Conservation (phyloP, 2,797 vertebrate species). For the Ataeniobius toweri region DNA sequence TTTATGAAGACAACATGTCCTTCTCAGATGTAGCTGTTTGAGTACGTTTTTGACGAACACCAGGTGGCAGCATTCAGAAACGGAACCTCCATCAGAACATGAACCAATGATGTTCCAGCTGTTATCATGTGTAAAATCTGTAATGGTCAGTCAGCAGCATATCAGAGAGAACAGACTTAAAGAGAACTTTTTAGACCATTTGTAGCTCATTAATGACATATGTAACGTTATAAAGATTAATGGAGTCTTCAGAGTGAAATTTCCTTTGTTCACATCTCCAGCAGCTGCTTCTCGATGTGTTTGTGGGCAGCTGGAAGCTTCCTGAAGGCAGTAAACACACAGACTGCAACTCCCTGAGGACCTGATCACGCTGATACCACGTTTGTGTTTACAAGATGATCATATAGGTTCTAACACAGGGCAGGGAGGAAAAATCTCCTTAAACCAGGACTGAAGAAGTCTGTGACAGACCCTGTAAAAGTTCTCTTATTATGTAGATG, state of each 20-base stretch:
- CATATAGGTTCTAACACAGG: background rate
- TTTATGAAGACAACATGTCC: background rate
- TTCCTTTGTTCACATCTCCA: background rate
- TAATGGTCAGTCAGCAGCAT: background rate
- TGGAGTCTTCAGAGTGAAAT: background rate
- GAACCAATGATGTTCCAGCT: background rate
- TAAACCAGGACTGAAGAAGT: background rate
- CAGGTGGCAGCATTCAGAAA: slow-evolving; percentile 2
- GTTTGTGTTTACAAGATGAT: background rate
- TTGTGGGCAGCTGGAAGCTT: slow-evolving; percentile 8
- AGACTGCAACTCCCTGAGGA: slow-evolving; percentile 7
- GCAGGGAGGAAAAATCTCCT: background rate
- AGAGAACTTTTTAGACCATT: background rate
- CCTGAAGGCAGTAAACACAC: background rate
- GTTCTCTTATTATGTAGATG: background rate
- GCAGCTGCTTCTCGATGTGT: background rate
- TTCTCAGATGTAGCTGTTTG: background rate
- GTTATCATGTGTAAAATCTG: background rate
- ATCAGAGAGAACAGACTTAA: background rate
- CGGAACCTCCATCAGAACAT: no score
- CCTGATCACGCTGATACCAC: background rate
- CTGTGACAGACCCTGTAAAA: background rate
- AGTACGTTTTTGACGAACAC: background rate
- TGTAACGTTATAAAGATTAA: background rate
- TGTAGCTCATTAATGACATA: background rate